Percentiles rank a stretch among this genome's conserved stretches.
These are phyloP conservation scores for Archaeoteleia sp. DNA, from an alignment of 2,888 invertebrate species.

Conservation along the genomic window DNA sequence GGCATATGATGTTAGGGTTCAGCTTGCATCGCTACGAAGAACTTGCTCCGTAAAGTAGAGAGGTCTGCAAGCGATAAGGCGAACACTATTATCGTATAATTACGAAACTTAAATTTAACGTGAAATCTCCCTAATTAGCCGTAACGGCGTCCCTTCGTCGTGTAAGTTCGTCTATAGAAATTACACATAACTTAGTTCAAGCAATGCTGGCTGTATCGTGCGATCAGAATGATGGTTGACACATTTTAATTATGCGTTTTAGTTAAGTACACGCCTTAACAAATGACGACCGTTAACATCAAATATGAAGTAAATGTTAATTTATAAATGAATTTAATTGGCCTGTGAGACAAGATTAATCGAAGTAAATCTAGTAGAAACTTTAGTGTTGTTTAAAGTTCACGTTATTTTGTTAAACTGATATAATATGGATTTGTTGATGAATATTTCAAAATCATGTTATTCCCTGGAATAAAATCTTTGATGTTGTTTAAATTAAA, in stretches of 20 bases:
- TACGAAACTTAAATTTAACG: slow-evolving; percentile 65
- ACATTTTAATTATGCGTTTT: slow-evolving; percentile 7
- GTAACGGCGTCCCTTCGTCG: slow-evolving; percentile 58
- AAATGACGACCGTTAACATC: slow-evolving; percentile 13
- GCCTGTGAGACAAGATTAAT: no score
- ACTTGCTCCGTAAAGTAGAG: slow-evolving; percentile 59
- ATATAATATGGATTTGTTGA: no score
- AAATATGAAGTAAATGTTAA: neutral
- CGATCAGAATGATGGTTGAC: slow-evolving; percentile 21
- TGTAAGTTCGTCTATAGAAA: slow-evolving; percentile 35
- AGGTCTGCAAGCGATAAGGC: slow-evolving; percentile 55
- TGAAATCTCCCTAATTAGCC: slow-evolving; percentile 65
- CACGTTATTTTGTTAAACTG: no score
- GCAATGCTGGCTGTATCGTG: slow-evolving; percentile 17
- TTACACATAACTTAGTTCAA: slow-evolving; percentile 25
- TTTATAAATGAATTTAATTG: no score
- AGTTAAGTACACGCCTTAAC: no score
- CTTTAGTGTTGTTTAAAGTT: no score
- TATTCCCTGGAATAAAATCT: no score
- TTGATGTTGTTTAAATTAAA: no score
- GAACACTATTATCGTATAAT: slow-evolving; percentile 66
- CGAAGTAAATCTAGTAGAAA: no score
- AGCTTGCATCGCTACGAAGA: slow-evolving; percentile 49
- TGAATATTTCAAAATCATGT: no score
- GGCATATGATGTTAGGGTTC: slow-evolving; percentile 47